A percentile compares a stretch with the other conserved stretches of the same genome.
These are phyloP conservation scores for Lampris megalopsis DNA, from an alignment of 2,113 vertebrate genomes.

Conservation along the genomic window DNA sequence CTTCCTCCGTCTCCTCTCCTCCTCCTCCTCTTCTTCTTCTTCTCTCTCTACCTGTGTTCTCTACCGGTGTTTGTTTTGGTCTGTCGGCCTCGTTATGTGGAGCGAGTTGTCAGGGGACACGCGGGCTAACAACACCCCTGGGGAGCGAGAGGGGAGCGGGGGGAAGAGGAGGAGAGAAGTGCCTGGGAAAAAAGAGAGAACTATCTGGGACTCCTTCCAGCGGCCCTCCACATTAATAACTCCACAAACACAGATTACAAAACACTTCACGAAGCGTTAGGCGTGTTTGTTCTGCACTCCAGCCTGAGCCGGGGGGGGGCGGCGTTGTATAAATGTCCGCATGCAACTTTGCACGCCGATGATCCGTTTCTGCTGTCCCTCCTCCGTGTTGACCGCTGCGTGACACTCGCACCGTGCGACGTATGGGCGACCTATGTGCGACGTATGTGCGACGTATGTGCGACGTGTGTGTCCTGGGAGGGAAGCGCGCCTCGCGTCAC, in stretches of 20 bases:
- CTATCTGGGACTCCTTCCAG: slow-evolving; percentile 69
- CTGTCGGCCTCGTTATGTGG: slow-evolving; percentile 73
- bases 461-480: too few species aligned
- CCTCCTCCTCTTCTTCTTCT: neutral
- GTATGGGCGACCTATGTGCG: too few species aligned
- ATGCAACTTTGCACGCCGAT: slow-evolving; percentile 4
- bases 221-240: slow-evolving; percentile 72
- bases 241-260: slow-evolving; percentile 52
- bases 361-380: too few species aligned
- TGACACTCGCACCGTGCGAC: too few species aligned
- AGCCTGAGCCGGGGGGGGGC: slow-evolving; percentile 17
- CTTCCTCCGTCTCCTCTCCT: slow-evolving; percentile 6
- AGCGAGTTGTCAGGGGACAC: slow-evolving; percentile 66
- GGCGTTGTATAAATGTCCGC: slow-evolving; percentile 26
- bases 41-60: slow-evolving; percentile 39
- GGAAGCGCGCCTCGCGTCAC: neutral
- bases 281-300: slow-evolving; percentile 57
- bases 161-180: slow-evolving; percentile 42
- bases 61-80: slow-evolving; percentile 73
- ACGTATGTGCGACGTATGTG: too few species aligned
- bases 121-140: slow-evolving; percentile 64
- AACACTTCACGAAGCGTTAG: slow-evolving; percentile 46
- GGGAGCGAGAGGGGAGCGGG: slow-evolving; percentile 17
- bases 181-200: slow-evolving; percentile 43
- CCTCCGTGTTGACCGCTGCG: too few species aligned